Percentiles rank a stretch among this genome's conserved stretches.
Evolutionary conservation across 1,140 invertebrate species (phyloP).

Genomic region (Drosophila hydei): DNA sequence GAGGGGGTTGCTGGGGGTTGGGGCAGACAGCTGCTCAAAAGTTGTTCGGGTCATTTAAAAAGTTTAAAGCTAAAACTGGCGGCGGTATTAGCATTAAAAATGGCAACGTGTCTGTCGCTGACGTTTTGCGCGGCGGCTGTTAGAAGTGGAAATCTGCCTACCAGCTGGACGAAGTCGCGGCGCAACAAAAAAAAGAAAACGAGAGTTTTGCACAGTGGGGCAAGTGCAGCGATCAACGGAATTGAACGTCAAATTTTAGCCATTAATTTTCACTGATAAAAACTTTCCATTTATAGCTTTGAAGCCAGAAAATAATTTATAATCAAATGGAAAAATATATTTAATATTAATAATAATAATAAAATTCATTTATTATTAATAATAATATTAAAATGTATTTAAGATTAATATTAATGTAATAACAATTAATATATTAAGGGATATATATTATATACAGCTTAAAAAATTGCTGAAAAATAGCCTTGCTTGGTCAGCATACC

Average conservation of each 20-base stretch:
- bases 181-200: slow-evolving; percentile 24
- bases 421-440: too few relatives aligned
- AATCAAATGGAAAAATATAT: neutral
- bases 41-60: slow-evolving; percentile 76
- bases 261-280: too few relatives aligned
- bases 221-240: neutral
- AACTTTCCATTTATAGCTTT: too few relatives aligned
- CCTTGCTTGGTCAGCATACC: too few relatives aligned
- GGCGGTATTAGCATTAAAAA: slow-evolving; percentile 42
- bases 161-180: slow-evolving; percentile 50
- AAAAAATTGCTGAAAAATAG: too few relatives aligned
- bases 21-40: slow-evolving; percentile 72
- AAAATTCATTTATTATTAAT: too few relatives aligned
- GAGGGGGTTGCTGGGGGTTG: slow-evolving; percentile 11
- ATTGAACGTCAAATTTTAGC: too few relatives aligned
- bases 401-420: too few relatives aligned
- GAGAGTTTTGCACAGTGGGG: slow-evolving; percentile 21
- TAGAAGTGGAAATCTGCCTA: slow-evolving; percentile 58
- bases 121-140: slow-evolving; percentile 34
- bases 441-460: too few relatives aligned
- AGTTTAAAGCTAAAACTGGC: slow-evolving; percentile 73
- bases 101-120: slow-evolving; percentile 40
- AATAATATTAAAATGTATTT: too few relatives aligned
- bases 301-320: too few relatives aligned
- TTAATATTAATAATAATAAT: too few relatives aligned